Evolutionary conservation across 2,113 vertebrate genomes (phyloP), one percentile per base, ranked within the genome.

Genomic region (Pangasianodon gigas): DNA sequence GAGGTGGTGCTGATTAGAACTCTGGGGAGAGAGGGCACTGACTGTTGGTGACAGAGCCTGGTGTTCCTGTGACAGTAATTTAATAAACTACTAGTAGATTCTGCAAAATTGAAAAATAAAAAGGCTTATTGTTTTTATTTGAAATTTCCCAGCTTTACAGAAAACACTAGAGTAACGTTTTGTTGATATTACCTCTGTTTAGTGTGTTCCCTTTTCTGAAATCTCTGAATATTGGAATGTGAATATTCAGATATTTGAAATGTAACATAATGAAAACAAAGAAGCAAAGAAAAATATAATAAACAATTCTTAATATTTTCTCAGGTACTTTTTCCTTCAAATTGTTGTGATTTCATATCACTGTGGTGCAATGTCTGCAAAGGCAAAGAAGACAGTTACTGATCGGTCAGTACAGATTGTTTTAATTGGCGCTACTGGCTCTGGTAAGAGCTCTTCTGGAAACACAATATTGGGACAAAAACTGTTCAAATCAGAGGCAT

Each of bases 391-490:
- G 4, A 84, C 32, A 1, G 19, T n/a, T n/a, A 19, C 46, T 26
- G 60, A 84, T 60, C 37, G 1, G 37, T 71, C 69, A 83, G 44
- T 90, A 32, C 80, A 84, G 80, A 65, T 90, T n/a, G 56, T 90
- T 83, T 87, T 90, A 83, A 82, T 90, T 52, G 89, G 89, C 48
- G 21, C 65, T 4, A 48, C 89, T 13, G 89, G 89, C 14, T 90
- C 89, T 60, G 86, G 85, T 41, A 90, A 88, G 32, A 90, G 89
- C 48, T 83, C 67, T 44, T 62, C 89, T 77, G 86, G 89, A 88
- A 90, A 90, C 80, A 90, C 80, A 9, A 77, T 90, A 41, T 37
- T 90, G 24, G 56, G 69, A 13, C 41, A 79, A n/a, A 87, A 62
- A 44, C 21, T n/a, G 29, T 88, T 90, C n/a, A 13, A 5, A 58